Evolutionary conservation across 2,888 invertebrate species (phyloP).

Genomic region (Acronicta aceris): DNA sequence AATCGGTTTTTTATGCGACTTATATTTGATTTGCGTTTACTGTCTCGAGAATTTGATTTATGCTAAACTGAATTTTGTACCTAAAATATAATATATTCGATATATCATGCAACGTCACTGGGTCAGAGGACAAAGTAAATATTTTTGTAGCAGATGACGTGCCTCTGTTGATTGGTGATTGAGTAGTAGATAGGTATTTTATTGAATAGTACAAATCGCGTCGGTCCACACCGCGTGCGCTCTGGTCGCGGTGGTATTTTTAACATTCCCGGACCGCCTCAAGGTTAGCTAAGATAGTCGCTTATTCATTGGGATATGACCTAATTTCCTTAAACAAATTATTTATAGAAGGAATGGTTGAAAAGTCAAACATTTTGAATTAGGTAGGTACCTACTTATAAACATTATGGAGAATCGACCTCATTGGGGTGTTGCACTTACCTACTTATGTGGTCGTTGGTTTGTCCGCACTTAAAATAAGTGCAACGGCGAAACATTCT

Average conservation of each 20-base stretch:
- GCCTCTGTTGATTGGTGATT: conserved; percentile 34
- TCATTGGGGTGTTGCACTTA: conserved; percentile 7
- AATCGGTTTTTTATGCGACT: conserved; percentile 50
- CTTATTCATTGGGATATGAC: conserved; percentile 88
- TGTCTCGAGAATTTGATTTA: conserved; percentile 17
- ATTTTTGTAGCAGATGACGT: conserved; percentile 2
- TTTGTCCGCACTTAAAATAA: conserved; percentile 24
- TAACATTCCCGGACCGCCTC: conserved; percentile 88
- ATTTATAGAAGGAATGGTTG: conserved; percentile 65
- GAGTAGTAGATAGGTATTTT: conserved; percentile 56
- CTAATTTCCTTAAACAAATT: conserved; percentile 81
- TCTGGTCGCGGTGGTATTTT: conserved; percentile 84
- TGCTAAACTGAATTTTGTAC: not conserved
- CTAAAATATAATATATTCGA: not conserved
- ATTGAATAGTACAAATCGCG: conserved; percentile 73
- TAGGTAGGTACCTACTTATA: too few relatives aligned
- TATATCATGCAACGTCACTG: not conserved
- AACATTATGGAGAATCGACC: conserved; percentile 20
- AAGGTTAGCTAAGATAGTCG: conserved; percentile 87
- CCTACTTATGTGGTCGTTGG: conserved; percentile 22
- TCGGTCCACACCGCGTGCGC: conserved; percentile 70
- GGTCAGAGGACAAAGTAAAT: not conserved
- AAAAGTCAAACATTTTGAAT: conserved; percentile 27
- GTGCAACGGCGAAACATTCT: conserved; percentile 15
- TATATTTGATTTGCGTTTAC: conserved; percentile 23